Base-by-base conservation (phyloP, 2,113 vertebrate genomes). In the Austrofundulus limnaeus region DNA sequence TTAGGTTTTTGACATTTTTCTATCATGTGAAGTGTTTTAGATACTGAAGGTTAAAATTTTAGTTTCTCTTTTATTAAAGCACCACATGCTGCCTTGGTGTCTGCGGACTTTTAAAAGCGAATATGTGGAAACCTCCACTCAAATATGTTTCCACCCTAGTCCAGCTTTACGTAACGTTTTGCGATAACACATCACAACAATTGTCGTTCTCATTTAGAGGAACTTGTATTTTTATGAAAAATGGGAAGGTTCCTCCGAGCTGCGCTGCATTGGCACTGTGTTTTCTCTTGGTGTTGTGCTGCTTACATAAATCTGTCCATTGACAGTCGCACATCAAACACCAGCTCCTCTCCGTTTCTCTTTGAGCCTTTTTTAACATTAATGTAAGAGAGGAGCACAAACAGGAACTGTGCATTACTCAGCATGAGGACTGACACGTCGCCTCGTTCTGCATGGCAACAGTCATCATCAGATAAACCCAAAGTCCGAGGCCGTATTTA, bases 391-490 rank as follows among this genome's bases (percentile, higher is more conserved):
- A 42, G 16, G 17, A 75, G 58, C 65, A 78, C 77, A 84, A 88
- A 81, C 81, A 78, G 80, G 75, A 90, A 81, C 66, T 77, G 77
- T 1, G 19, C 45, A 77, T 88, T 84, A 81, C 70, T 85, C 85
- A 80, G 84, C 64, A 75, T 34, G 43, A 80, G 76, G 11, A 5
- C 52, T 28, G 45, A 75, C 6, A 77, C 12, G 17, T 62, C 66
- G 72, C 70, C 48, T 72, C 47, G 46, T 70, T 89, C 71, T 85
- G 87, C 86, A 81, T 83, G 78, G 86, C 84, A 87, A 85, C 85
- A 88, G 77, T 61, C 64, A 61, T 37, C 25, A 84, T 66, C 75
- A 76, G 45, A 81, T 67, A 71, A 70, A 54, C 37, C 28, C 16
- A n/a, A 78, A 67, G 61, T 72, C 78, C 58, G 46, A 34, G 23